Evolutionary conservation across 2,797 vertebrate genomes (phyloP), one percentile per base, ranked within the genome.

Genomic region (Phyllotis vaccarum): DNA sequence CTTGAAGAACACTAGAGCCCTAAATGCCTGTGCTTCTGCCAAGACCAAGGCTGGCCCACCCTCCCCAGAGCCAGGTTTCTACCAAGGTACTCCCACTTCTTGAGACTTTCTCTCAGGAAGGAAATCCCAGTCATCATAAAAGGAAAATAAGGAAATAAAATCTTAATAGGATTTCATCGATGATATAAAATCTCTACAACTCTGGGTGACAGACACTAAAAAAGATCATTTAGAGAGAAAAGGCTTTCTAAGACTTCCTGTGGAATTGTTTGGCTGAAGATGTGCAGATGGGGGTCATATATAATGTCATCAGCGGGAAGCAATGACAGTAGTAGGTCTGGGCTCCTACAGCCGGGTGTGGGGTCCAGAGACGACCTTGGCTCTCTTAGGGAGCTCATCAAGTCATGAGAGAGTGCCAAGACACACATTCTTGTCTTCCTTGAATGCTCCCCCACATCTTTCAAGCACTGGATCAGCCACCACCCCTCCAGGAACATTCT

Each of bases 81-180:
- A 24, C 95, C 52, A 68, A 94, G 88, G 58, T 24, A 93, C 11
- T 0, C 75, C 92, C 54, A 96, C 95, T 97, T 98, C 96, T 96
- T 96, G 89, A 75, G 29, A 12, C 82, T 90, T 93, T 58, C 58
- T 96, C 82, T 93, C 92, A 97, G 95, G 97, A 98, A 98, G 96
- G 97, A 97, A 98, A 97, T 89, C 94, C 92, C 86, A 92, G 96
- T 95, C 86, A 94, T 96, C 95, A 97, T 97, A 97, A 97, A 97
- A 97, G 96, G 94, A 97, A 97, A 97, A 97, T 97, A 96, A 95
- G 95, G 96, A 97, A 97, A 98, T 98, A 97, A 97, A 97, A 97
- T 93, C 95, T 98, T 98, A 97, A 97, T 97, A 97, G 96, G 92
- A 97, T 97, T 97, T 97, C 97, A 97, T 97, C 92, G 95, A 96